Evolutionary conservation across 2,888 invertebrate genomes (phyloP).

Genomic region (Choristoneura rosaceana): DNA sequence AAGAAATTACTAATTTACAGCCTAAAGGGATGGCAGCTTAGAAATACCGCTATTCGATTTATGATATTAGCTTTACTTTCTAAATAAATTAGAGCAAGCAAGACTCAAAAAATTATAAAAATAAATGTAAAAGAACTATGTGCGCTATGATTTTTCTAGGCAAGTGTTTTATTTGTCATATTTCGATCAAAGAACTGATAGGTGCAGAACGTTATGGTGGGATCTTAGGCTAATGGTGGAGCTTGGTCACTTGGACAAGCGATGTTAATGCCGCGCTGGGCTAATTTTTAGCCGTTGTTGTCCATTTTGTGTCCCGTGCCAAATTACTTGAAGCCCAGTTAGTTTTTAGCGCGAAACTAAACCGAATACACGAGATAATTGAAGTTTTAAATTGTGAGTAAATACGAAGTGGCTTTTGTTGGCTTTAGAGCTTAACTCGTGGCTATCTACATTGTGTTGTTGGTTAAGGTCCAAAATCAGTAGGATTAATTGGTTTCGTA

Average conservation of each 20-base stretch:
- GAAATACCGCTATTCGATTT: no score
- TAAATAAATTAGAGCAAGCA: no score
- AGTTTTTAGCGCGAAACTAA: conserved; percentile 37
- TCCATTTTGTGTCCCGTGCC: conserved; percentile 38
- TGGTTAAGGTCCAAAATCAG: not conserved
- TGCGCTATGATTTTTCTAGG: no score
- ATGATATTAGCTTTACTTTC: no score
- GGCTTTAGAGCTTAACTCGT: conserved; percentile 10
- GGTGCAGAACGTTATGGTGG: no score
- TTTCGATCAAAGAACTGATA: no score
- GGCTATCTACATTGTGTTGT: conserved; percentile 34
- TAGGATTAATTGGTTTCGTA: no score
- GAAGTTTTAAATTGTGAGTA: conserved; percentile 40
- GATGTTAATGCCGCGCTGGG: conserved; percentile 16
- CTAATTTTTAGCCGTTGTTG: conserved; percentile 32
- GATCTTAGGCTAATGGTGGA: not conserved
- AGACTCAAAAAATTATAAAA: no score
- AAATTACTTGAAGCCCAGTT: conserved; percentile 40
- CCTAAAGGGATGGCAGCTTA: no score
- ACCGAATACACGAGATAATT: conserved; percentile 37
- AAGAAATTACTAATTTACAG: no score
- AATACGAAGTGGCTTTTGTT: conserved; percentile 28
- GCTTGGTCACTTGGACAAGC: not conserved
- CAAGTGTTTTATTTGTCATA: no score
- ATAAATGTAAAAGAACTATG: no score